Evolutionary conservation across 2,888 invertebrate genomes (phyloP).

Genomic region (Griposia aprilina): DNA sequence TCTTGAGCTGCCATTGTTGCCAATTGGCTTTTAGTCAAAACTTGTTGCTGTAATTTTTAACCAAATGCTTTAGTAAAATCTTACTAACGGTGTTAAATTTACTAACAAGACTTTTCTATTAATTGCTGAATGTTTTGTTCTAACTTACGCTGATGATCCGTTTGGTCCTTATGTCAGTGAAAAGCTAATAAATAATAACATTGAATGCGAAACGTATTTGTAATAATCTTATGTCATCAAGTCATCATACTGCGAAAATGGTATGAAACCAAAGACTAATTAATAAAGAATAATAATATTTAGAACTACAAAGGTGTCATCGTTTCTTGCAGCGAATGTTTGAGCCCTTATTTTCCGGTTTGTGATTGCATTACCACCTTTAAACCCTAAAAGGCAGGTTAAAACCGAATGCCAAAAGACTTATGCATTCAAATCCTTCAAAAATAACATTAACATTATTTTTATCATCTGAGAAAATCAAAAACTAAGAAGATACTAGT

Average conservation of each 20-base stretch:
- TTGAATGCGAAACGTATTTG: not conserved
- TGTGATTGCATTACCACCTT: not conserved
- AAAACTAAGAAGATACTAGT: not conserved
- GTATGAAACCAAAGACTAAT: not conserved
- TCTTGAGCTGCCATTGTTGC: slow-evolving; percentile 26
- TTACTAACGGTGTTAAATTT: slow-evolving; percentile 13
- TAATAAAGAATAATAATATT: not conserved
- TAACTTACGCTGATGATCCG: not conserved
- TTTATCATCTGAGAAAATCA: not conserved
- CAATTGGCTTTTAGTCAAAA: slow-evolving; percentile 41
- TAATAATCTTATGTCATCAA: not conserved
- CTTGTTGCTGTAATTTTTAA: slow-evolving; percentile 34
- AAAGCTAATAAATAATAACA: not conserved
- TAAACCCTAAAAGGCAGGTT: not conserved
- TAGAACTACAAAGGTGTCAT: not conserved
- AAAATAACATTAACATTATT: not conserved
- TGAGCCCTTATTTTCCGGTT: not conserved
- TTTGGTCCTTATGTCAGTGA: not conserved
- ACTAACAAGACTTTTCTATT: not conserved
- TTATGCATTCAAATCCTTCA: not conserved
- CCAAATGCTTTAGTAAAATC: slow-evolving; percentile 28
- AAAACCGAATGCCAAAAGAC: not conserved
- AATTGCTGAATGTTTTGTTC: not conserved
- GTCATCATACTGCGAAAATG: not conserved
- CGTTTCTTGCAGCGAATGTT: not conserved